phyloP scores from a whole-genome alignment of 2,888 invertebrate species.

The Matsumyia berberina region DNA sequence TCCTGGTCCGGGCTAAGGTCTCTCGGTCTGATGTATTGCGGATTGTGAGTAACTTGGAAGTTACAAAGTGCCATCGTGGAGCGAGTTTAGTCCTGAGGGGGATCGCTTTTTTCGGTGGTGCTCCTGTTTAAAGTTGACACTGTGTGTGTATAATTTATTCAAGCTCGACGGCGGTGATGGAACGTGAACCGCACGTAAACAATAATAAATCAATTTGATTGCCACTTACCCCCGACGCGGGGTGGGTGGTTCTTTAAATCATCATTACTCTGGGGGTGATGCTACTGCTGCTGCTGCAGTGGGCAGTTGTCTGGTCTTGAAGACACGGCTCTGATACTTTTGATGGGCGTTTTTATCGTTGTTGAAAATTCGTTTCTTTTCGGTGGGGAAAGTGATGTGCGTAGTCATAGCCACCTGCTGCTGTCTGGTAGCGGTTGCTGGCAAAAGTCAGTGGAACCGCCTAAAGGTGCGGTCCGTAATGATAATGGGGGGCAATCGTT shows the following conservation, averaged over 20 bases:
- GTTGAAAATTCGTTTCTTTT: slow-evolving; percentile 41
- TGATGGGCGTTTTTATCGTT: slow-evolving; percentile 62
- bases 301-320: slow-evolving; percentile 7
- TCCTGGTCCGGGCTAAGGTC: slow-evolving; percentile 15
- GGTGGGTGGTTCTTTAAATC: slow-evolving; percentile 41
- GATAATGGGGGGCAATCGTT: slow-evolving; percentile 54
- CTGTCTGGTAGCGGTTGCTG: slow-evolving; percentile 18
- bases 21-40: slow-evolving; percentile 54
- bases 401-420: slow-evolving; percentile 58
- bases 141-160: slow-evolving; percentile 65
- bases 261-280: slow-evolving; percentile 22
- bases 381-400: slow-evolving; percentile 41
- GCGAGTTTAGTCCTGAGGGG: slow-evolving; percentile 4
- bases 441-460: slow-evolving; percentile 13
- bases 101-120: slow-evolving; percentile 27
- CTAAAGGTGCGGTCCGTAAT: slow-evolving; percentile 20
- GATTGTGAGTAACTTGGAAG: slow-evolving; percentile 38
- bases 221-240: slow-evolving; percentile 50
- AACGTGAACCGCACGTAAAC: slow-evolving; percentile 64
- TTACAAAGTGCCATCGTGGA: slow-evolving; percentile 54
- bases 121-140: slow-evolving; percentile 55
- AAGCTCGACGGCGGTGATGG: slow-evolving; percentile 52
- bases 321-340: slow-evolving; percentile 35
- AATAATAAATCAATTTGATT: slow-evolving; percentile 77
- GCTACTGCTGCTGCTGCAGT: slow-evolving; percentile 15